These are phyloP conservation scores for Apotomis turbidana DNA, from an alignment of 2,888 invertebrate species.

Conservation along the genomic window DNA sequence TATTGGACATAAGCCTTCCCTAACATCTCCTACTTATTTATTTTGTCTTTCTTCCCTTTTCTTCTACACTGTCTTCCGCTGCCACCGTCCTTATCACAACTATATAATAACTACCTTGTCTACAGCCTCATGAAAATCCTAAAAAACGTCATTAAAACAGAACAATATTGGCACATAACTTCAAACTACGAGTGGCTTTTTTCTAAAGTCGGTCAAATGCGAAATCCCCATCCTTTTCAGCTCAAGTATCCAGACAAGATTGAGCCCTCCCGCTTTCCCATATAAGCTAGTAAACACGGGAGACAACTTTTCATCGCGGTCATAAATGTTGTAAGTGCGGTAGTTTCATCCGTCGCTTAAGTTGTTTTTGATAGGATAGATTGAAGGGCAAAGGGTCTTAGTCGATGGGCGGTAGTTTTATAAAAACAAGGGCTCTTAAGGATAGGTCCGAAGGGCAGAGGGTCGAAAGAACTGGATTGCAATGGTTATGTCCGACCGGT, in stretches of 20 bases:
- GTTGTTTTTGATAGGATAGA: conserved; percentile 43
- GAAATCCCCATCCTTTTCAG: conserved; percentile 15
- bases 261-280: conserved; percentile 40
- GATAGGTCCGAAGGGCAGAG: conserved; percentile 76
- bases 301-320: neutral
- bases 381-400: conserved; percentile 56
- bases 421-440: conserved; percentile 73
- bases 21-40: too few relatives aligned
- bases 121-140: neutral
- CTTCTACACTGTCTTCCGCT: too few relatives aligned
- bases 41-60: too few relatives aligned
- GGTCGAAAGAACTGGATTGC: conserved; percentile 72
- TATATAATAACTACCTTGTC: neutral
- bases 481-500: neutral
- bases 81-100: neutral
- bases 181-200: conserved; percentile 19
- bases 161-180: conserved; percentile 7
- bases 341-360: neutral
- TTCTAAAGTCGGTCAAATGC: conserved; percentile 18
- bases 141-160: neutral
- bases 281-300: neutral
- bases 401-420: conserved; percentile 60
- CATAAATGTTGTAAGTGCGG: neutral
- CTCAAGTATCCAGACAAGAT: conserved; percentile 4
- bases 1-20: too few relatives aligned